Conservation (phyloP, 2,113 vertebrate species). For the Caracal caracal region DNA sequence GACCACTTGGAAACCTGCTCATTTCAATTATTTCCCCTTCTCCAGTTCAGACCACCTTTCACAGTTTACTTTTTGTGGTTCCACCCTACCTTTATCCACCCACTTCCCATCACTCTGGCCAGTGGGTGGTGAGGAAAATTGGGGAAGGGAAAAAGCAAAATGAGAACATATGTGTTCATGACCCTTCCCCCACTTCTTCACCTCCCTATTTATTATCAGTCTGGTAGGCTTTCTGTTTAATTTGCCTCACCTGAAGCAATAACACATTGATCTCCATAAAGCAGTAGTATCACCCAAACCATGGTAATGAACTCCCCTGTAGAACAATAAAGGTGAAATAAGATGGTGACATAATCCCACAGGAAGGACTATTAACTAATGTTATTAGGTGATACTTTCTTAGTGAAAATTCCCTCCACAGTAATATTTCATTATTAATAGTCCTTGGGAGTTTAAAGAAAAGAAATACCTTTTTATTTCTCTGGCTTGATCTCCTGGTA, state of each 20-base stretch:
- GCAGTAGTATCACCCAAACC: not conserved
- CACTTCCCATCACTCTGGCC: not conserved
- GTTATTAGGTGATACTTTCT: conserved; percentile 68
- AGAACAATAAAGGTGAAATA: conserved; percentile 74
- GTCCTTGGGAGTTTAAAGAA: conserved; percentile 50
- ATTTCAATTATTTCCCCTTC: not conserved
- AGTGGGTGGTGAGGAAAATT: not conserved
- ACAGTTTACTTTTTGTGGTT: not conserved
- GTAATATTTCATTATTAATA: conserved; percentile 73
- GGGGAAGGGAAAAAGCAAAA: conserved; percentile 11
- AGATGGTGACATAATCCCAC: conserved; percentile 64
- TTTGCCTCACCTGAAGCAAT: conserved; percentile 2
- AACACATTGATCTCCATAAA: conserved; percentile 55
- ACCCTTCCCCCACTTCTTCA: not conserved
- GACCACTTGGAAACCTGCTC: not conserved
- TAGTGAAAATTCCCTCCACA: conserved; percentile 55
- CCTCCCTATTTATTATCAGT: not conserved
- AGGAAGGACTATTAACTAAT: conserved; percentile 71
- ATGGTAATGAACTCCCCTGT: conserved; percentile 45
- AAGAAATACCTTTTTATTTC: conserved; percentile 64
- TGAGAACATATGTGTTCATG: not conserved
- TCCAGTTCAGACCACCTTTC: not conserved
- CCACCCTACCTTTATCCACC: not conserved
- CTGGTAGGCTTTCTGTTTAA: not conserved
- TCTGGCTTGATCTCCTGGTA: conserved; percentile 61